Evolutionary conservation across 2,888 invertebrate genomes (phyloP).

Genomic region (Horisme vitalbata): DNA sequence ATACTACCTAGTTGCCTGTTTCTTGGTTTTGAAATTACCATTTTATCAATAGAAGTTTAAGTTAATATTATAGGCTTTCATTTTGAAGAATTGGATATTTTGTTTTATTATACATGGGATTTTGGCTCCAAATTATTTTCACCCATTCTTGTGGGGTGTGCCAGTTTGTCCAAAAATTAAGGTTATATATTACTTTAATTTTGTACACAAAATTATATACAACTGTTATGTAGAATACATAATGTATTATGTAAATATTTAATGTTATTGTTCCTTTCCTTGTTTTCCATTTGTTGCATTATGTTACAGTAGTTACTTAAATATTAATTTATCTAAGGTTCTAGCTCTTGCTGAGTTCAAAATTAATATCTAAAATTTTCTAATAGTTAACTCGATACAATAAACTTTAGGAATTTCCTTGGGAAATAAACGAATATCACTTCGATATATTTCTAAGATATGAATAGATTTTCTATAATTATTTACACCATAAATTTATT

Average conservation of each 20-base stretch:
- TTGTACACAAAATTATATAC: neutral
- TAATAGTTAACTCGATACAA: slow-evolving; percentile 73
- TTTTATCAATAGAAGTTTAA: too few species aligned
- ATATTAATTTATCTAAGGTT: too few species aligned
- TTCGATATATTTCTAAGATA: slow-evolving; percentile 77
- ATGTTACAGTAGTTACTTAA: slow-evolving; percentile 5
- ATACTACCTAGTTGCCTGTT: too few species aligned
- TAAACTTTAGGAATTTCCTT: slow-evolving; percentile 78
- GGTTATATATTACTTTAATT: neutral
- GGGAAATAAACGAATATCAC: slow-evolving; percentile 77
- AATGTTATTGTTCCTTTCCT: slow-evolving; percentile 1
- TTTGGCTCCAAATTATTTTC: too few species aligned
- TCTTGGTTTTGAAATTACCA: too few species aligned
- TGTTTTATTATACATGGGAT: too few species aligned
- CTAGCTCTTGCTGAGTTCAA: slow-evolving; percentile 43
- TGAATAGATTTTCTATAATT: slow-evolving; percentile 65
- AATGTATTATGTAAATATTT: neutral
- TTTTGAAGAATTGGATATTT: too few species aligned
- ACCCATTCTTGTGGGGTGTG: too few species aligned
- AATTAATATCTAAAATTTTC: slow-evolving; percentile 54
- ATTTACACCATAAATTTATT: slow-evolving; percentile 35
- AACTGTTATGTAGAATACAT: neutral
- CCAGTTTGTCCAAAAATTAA: too few species aligned
- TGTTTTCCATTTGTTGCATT: neutral
- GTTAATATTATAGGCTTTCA: too few species aligned